Conservation (phyloP, 2,888 invertebrate genomes). For the Tenthredo distinguenda region DNA sequence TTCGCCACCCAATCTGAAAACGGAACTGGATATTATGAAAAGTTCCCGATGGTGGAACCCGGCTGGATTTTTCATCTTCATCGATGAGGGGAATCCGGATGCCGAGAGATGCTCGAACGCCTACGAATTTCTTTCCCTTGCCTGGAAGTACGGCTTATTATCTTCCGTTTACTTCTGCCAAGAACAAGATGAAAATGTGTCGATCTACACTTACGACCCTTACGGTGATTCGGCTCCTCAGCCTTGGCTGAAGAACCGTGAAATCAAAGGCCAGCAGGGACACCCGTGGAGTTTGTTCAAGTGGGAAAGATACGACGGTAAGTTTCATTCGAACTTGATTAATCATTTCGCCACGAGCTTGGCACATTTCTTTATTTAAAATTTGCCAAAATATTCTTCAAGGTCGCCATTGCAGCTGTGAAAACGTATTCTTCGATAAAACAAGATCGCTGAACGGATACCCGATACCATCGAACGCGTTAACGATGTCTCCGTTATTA, state of each 20-base stretch:
- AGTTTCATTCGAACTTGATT: not conserved
- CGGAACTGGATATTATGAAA: not conserved
- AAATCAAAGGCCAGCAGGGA: conserved; percentile 1
- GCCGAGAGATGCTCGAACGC: conserved; percentile 3
- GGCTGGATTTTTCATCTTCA: not conserved
- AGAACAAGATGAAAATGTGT: not conserved
- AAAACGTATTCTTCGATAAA: conserved; percentile 35
- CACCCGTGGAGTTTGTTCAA: conserved; percentile 34
- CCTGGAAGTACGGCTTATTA: not conserved
- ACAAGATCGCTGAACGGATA: conserved; percentile 36
- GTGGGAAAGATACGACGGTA: conserved; percentile 1
- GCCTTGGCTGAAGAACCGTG: conserved; percentile 30
- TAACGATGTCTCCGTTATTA: not conserved
- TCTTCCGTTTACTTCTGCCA: conserved; percentile 18
- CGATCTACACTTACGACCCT: conserved; percentile 34
- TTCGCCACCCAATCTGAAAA: not conserved
- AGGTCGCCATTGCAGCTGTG: conserved; percentile 16
- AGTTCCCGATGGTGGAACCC: conserved; percentile 36
- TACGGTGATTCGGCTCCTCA: conserved; percentile 27
- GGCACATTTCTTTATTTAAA: not conserved
- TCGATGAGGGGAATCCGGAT: not conserved
- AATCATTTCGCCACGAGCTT: not conserved
- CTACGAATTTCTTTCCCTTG: conserved; percentile 19
- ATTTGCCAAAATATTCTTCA: not conserved
- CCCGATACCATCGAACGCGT: not conserved